Conservation (phyloP, 2,797 vertebrate genomes). For the Sebastes alutus region DNA sequence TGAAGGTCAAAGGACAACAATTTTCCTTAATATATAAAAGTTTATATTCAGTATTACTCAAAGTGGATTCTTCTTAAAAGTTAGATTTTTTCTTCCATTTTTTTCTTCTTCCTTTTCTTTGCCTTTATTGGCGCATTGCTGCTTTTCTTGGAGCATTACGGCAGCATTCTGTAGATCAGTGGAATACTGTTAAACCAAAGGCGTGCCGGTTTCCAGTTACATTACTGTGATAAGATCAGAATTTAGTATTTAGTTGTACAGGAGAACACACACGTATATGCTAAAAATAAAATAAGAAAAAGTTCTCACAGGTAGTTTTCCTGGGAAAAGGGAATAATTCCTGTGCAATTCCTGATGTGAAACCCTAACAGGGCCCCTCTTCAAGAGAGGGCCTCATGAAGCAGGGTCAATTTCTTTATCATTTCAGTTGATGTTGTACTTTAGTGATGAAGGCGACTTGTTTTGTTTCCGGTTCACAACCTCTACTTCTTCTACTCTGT, state of each 20-base stretch:
- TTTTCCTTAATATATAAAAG: not conserved
- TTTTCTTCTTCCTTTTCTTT: not conserved
- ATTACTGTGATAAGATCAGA: not conserved
- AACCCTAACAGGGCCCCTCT: not conserved
- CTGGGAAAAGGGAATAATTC: not conserved
- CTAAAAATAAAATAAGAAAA: not conserved
- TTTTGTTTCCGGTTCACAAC: too few relatives aligned
- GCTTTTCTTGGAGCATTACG: not conserved
- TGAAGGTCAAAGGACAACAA: not conserved
- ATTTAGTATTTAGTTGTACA: not conserved
- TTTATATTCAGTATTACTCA: not conserved
- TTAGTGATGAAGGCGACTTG: not conserved
- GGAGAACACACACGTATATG: not conserved
- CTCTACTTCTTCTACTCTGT: rapidly evolving
- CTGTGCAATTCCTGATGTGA: not conserved
- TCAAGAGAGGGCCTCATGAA: not conserved
- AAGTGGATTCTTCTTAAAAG: not conserved
- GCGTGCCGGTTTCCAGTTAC: not conserved
- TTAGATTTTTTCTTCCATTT: not conserved
- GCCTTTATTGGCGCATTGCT: not conserved
- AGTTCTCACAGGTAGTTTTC: not conserved
- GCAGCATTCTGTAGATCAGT: too few relatives aligned
- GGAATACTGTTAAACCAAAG: too few relatives aligned
- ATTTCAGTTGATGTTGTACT: not conserved
- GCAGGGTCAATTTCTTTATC: not conserved